Base-by-base conservation (phyloP, 2,797 vertebrate species). In the Malacoraja senta region DNA sequence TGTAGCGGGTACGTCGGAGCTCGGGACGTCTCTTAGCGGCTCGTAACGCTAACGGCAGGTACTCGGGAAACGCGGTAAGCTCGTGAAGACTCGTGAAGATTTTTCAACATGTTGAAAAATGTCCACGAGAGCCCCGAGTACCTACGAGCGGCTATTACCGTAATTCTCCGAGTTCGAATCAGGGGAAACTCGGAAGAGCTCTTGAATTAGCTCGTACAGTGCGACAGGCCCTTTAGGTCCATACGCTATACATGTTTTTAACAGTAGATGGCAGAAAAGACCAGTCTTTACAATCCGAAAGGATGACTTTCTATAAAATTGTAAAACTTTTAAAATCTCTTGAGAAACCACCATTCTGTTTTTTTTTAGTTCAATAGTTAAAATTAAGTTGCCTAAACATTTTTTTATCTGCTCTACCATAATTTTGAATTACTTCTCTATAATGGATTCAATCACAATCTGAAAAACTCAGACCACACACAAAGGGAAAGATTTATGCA, bases 261-360 rank as follows among this genome's bases (percentile, higher is more conserved):
- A 26, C 90, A 92, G 90, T 24, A 92, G 90, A 53, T 92, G 90
- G 90, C 90, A 92, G 90, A 92, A n/a, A 53, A 29, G 90, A 92
- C 68, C 26, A 74, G 2, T 29, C 26, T 6, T 38, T 12, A 29
- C 38, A 74, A 29, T 74, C 26, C 44, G 13, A 91, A 44, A 35
- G 21, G n/a, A 21, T 88, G 15, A 68, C n/a, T n/a, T 68, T 63
- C 61, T 32, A 15, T n/a, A 63, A 65, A 86, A 86, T 63, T 63
- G 29, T 65, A n/a, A 86, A 86, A 32, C 19, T 0, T 63, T 29
- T 86, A 65, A 15, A 68, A 61, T 29, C 53, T 21, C n/a, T 88
- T 29, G 0, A 65, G 6, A 32, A n/a, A 32, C 81, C 83, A 63
- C n/a, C 35, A n/a, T 88, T 86, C 58, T 29, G 15, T 19, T n/a